These are phyloP conservation scores for Pachymerium ferrugineum DNA, from an alignment of 2,888 invertebrate species.

Conservation along the genomic window DNA sequence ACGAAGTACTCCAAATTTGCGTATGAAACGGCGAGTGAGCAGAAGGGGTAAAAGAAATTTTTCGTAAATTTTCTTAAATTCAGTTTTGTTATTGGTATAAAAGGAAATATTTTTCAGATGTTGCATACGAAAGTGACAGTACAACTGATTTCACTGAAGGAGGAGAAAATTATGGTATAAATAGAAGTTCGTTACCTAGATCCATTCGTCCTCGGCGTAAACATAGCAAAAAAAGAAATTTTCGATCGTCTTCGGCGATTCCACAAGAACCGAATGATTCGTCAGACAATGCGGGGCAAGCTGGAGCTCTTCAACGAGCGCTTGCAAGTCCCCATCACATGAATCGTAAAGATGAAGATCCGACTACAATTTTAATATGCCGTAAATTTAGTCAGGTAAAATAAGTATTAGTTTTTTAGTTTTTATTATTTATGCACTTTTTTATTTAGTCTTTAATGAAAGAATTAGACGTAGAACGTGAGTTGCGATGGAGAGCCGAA, in stretches of 20 bases:
- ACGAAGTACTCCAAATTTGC: slow-evolving; percentile 29
- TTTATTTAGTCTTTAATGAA: slow-evolving; percentile 28
- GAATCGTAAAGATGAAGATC: slow-evolving; percentile 30
- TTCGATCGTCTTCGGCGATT: slow-evolving; percentile 12
- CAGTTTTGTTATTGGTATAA: not conserved
- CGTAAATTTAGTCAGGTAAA: slow-evolving; percentile 31
- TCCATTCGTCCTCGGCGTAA: slow-evolving; percentile 30
- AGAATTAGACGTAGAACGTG: slow-evolving; percentile 29
- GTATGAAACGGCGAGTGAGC: slow-evolving; percentile 28
- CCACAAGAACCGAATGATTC: slow-evolving; percentile 29
- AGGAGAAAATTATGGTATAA: slow-evolving; percentile 26
- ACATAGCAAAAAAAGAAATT: slow-evolving; percentile 30
- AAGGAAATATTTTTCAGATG: slow-evolving; percentile 23
- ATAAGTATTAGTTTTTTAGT: not conserved
- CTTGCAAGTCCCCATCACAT: slow-evolving; percentile 15
- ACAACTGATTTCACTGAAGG: slow-evolving; percentile 31
- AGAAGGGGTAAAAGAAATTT: slow-evolving; percentile 25
- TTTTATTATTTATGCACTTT: not conserved
- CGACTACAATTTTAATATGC: slow-evolving; percentile 24
- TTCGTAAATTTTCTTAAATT: not conserved
- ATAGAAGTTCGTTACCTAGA: slow-evolving; percentile 28
- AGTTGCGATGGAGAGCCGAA: slow-evolving; percentile 28
- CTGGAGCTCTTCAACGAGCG: not conserved
- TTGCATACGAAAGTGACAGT: slow-evolving; percentile 31
- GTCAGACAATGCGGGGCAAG: slow-evolving; percentile 19